Conservation (phyloP, 37 sponge, comb jelly and placozoan genomes). For the Aplysina aerophoba region DNA sequence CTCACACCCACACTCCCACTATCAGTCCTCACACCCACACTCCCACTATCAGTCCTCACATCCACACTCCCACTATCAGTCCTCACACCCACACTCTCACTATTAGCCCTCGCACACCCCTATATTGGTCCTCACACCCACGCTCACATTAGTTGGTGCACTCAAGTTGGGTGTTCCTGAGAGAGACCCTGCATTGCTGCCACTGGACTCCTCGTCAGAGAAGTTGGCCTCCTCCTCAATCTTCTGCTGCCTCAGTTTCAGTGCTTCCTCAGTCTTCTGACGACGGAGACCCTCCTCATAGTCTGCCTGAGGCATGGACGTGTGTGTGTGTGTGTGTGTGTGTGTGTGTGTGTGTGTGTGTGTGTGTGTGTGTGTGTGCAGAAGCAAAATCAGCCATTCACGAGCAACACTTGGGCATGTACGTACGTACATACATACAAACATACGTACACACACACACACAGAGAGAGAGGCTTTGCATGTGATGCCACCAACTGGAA, state of each 20-base stretch:
- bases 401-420: background rate
- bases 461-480: background rate
- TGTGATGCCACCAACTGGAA: too few species aligned
- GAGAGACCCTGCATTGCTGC: slow-evolving; percentile 5
- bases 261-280: slow-evolving; percentile 25
- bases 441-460: background rate
- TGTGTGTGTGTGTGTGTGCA: slow-evolving; percentile 32
- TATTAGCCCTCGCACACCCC: too few species aligned
- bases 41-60: too few species aligned
- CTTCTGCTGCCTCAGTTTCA: slow-evolving; percentile 12
- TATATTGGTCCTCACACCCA: too few species aligned
- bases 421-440: background rate
- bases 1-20: too few species aligned
- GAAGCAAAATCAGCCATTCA: too few species aligned
- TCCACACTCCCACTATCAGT: too few species aligned
- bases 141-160: slow-evolving; percentile 3
- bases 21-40: too few species aligned
- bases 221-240: slow-evolving; percentile 30
- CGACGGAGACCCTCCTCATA: slow-evolving; percentile 5
- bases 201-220: slow-evolving; percentile 21
- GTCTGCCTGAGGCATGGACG: slow-evolving; percentile 3
- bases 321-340: slow-evolving; percentile 23
- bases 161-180: slow-evolving; percentile 5
- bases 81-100: too few species aligned
- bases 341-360: slow-evolving; percentile 46